These are phyloP conservation scores for Euphydryas editha DNA, from an alignment of 2,888 invertebrate species.

Conservation along the genomic window DNA sequence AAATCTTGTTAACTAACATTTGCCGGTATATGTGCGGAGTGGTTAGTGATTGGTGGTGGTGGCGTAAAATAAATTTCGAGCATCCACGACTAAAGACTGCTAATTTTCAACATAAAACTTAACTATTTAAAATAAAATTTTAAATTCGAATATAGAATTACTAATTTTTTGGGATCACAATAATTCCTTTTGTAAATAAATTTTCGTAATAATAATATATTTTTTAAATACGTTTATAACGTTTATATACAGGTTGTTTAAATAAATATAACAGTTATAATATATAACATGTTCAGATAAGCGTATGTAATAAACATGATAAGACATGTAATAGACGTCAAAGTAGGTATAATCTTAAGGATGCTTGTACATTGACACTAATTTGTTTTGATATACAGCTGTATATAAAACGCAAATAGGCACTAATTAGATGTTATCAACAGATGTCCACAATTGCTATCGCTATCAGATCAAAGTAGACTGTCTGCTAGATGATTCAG, in stretches of 20 bases:
- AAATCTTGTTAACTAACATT: no score
- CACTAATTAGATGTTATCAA: conserved; percentile 37
- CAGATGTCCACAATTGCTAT: conserved; percentile 31
- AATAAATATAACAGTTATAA: background rate
- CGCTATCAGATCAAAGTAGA: conserved; percentile 26
- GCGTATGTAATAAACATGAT: conserved; percentile 5
- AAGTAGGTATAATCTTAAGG: conserved; percentile 1
- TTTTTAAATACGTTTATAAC: no score
- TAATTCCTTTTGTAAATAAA: no score
- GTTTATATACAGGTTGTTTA: background rate
- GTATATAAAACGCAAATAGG: conserved; percentile 23
- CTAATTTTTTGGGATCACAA: no score
- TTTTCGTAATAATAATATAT: no score
- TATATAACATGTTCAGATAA: background rate
- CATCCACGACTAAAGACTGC: no score
- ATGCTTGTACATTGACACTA: conserved; percentile 20
- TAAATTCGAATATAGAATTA: no score
- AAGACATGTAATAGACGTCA: conserved; percentile 13
- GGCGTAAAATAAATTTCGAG: no score
- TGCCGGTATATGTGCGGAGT: no score
- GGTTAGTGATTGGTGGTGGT: no score
- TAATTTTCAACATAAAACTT: no score
- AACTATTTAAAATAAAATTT: no score
- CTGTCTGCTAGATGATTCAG: conserved; percentile 12
- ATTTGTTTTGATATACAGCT: conserved; percentile 35